These are phyloP conservation scores for Fopius arisanus DNA, from an alignment of 1,140 invertebrate genomes.

Conservation along the genomic window DNA sequence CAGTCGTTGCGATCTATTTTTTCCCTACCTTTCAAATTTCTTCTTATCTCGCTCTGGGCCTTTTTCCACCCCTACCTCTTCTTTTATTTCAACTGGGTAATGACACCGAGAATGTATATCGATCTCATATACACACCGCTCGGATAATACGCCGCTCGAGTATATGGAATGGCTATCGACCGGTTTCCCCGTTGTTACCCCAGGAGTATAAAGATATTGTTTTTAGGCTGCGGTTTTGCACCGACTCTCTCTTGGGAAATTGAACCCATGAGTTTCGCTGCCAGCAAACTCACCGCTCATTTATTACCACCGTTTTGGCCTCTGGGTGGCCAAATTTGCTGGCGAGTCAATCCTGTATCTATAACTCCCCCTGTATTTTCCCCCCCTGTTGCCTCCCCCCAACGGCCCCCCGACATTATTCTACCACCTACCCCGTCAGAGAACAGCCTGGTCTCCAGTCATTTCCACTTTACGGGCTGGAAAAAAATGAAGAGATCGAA, in stretches of 20 bases:
- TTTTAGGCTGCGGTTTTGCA: slow-evolving; percentile 61
- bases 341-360: slow-evolving; percentile 30
- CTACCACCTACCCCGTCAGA: slow-evolving; percentile 36
- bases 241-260: slow-evolving; percentile 57
- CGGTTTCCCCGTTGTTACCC: slow-evolving; percentile 52
- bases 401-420: slow-evolving; percentile 34
- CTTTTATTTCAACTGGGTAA: slow-evolving; percentile 29
- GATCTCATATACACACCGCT: slow-evolving; percentile 41
- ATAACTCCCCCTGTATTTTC: background rate
- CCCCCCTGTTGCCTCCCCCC: background rate
- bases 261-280: slow-evolving; percentile 51
- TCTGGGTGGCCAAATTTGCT: slow-evolving; percentile 60
- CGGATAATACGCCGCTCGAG: slow-evolving; percentile 44
- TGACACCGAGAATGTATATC: background rate
- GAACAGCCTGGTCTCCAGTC: slow-evolving; percentile 18
- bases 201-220: slow-evolving; percentile 55
- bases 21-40: slow-evolving; percentile 25
- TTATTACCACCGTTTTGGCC: slow-evolving; percentile 59
- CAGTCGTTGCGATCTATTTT: background rate
- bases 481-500: background rate
- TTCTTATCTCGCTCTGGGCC: background rate
- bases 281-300: slow-evolving; percentile 58
- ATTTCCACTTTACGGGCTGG: slow-evolving; percentile 28
- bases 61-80: background rate
- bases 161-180: slow-evolving; percentile 27